Percentiles rank a stretch among this genome's conserved stretches.
These are phyloP conservation scores for Condylostylus longicornis DNA, from an alignment of 1,140 invertebrate species.

Conservation along the genomic window DNA sequence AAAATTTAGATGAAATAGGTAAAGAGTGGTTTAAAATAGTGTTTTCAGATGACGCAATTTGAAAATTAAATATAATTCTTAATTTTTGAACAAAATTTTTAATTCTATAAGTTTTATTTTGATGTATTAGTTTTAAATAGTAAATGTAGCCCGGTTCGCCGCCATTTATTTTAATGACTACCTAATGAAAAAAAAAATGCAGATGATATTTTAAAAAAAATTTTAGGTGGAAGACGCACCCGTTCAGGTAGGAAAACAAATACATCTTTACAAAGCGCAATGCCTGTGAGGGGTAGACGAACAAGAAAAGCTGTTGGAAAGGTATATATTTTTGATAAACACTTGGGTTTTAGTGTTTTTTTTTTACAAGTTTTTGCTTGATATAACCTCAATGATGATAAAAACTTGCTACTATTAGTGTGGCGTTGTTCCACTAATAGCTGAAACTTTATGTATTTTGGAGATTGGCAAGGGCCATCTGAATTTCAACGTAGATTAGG, in stretches of 20 bases:
- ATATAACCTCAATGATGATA: constrained; percentile 14
- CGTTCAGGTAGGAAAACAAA: constrained; percentile 20
- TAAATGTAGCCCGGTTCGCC: too few relatives aligned
- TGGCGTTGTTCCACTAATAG: constrained; percentile 28
- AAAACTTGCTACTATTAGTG: constrained; percentile 20
- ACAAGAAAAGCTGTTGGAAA: constrained; percentile 12
- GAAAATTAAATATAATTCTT: too few relatives aligned
- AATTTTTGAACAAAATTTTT: too few relatives aligned
- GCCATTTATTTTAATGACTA: too few relatives aligned
- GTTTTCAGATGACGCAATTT: too few relatives aligned
- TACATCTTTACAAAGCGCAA: constrained; percentile 2
- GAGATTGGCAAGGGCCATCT: constrained; percentile 33
- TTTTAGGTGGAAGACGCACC: constrained; percentile 21
- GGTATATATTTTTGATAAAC: constrained; percentile 7
- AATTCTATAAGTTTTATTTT: too few relatives aligned
- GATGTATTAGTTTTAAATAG: too few relatives aligned
- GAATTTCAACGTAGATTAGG: constrained; percentile 8
- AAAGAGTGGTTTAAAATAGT: too few relatives aligned
- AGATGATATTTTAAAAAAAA: too few relatives aligned
- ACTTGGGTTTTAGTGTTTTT: constrained; percentile 19
- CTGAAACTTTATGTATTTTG: constrained; percentile 17
- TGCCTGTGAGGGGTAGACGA: constrained; percentile 16
- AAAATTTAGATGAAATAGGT: too few relatives aligned
- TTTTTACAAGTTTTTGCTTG: not conserved
- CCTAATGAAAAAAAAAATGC: too few relatives aligned